A percentile compares a stretch with the other conserved stretches of the same genome.
Conservation (phyloP, 2,113 vertebrate species). For the Scortum barcoo region DNA sequence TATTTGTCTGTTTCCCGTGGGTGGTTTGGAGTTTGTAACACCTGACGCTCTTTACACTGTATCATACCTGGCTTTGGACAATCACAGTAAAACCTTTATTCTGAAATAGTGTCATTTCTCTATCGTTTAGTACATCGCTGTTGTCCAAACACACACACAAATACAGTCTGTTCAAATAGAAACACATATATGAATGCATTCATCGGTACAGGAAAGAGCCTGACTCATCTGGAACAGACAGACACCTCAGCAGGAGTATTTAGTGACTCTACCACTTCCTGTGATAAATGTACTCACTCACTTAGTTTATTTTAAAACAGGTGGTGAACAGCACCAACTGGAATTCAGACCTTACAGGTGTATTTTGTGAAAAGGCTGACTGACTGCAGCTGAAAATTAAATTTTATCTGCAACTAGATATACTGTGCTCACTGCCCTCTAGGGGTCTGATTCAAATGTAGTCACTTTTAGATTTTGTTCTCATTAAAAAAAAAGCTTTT, state of each 20-base stretch:
- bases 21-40: too few species aligned
- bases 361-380: not conserved
- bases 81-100: not conserved
- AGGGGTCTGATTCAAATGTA: not conserved
- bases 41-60: not conserved
- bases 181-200: not conserved
- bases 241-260: too few species aligned
- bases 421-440: not conserved
- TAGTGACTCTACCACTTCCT: not conserved
- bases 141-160: not conserved
- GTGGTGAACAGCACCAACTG: not conserved
- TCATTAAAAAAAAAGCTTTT: not conserved
- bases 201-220: not conserved
- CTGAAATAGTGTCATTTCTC: not conserved
- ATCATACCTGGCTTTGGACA: not conserved
- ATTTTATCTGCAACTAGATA: not conserved
- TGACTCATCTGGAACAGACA: not conserved
- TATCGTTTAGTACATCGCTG: not conserved
- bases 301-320: not conserved
- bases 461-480: not conserved
- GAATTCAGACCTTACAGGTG: not conserved
- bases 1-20: not conserved
- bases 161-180: too few species aligned
- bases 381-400: not conserved
- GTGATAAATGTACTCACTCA: not conserved